Percentiles rank a stretch among this genome's conserved stretches.
These are phyloP conservation scores for Neostethus bicornis DNA, from an alignment of 2,797 vertebrate species.

Conservation along the genomic window DNA sequence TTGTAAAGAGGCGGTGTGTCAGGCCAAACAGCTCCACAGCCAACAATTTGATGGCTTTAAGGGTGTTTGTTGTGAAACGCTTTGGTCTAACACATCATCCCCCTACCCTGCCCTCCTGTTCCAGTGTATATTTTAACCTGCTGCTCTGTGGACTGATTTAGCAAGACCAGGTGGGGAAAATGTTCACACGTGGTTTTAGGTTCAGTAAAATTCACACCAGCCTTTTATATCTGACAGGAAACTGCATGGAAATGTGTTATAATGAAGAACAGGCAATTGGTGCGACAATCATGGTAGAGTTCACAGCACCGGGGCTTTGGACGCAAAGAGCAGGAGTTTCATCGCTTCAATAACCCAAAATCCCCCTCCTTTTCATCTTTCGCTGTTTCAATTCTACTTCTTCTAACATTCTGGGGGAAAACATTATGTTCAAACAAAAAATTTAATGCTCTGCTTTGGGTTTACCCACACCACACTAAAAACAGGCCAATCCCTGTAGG, in stretches of 20 bases:
- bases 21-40: slow-evolving; percentile 55
- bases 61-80: slow-evolving; percentile 76
- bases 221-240: slow-evolving; percentile 75
- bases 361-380: background rate
- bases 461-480: slow-evolving; percentile 64
- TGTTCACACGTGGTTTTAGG: slow-evolving; percentile 72
- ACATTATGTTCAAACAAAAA: slow-evolving; percentile 49
- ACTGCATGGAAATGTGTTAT: slow-evolving; percentile 70
- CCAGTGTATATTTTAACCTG: slow-evolving; percentile 55
- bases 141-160: slow-evolving; percentile 44
- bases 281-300: slow-evolving; percentile 55
- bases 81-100: slow-evolving; percentile 71
- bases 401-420: slow-evolving; percentile 45
- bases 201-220: slow-evolving; percentile 80
- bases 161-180: slow-evolving; percentile 61
- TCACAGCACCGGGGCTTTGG: slow-evolving; percentile 29
- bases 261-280: slow-evolving; percentile 67
- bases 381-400: slow-evolving; percentile 27
- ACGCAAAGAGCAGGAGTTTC: slow-evolving; percentile 43
- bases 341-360: slow-evolving; percentile 34
- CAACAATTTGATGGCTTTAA: slow-evolving; percentile 52
- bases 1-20: slow-evolving; percentile 73
- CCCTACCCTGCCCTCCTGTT: slow-evolving; percentile 25
- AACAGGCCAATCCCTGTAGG: slow-evolving; percentile 51
- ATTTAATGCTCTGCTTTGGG: slow-evolving; percentile 64